Evolutionary conservation across 2,797 vertebrate genomes (phyloP), one percentile per base, ranked within the genome.

Genomic region (Ispidina lecontei): DNA sequence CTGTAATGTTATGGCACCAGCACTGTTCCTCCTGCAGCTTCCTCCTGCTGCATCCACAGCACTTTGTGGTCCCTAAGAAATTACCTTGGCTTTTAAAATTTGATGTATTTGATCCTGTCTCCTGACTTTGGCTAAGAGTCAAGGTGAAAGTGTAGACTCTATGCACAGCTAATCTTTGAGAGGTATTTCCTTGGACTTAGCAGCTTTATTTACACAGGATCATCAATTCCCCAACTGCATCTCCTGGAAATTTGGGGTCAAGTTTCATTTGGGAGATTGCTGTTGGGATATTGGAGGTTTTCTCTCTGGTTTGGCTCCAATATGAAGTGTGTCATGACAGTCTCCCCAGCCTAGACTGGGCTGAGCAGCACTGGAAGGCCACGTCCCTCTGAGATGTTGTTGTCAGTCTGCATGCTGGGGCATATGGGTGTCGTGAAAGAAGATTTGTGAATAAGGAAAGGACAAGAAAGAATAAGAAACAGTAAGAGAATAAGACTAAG

Each of bases 21-120:
- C 73, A 37, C 2, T n/a, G 29, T 33, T 85, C 23, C 17, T 43
- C 52, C 58, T 62, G n/a, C 65, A 29, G 56, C 52, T 11, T 37
- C 64, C 78, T 26, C 59, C 37, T 37, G 37, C 37, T 58, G 43
- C 1, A 0, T 54, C 6, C 1, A 1, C 0, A 2, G 18, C 16
- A 3, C 20, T 70, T 56, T 44, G 43, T 51, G 29, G n/a, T 37
- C n/a, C 33, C 56, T 6, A 37, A 71, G 55, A 70, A 67, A 39
- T 75, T 54, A 51, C 29, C 9, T 1, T 37, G 17, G 31, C 39
- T 79, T 60, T 82, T 49, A 25, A 43, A 81, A 59, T 63, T 11
- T 12, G 47, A 14, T 46, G 56, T 52, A 18, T 37, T 52, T 25
- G 17, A 2, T 55, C 91, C 19, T 17, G 15, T 58, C 51, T 72